A percentile compares a stretch with the other conserved stretches of the same genome.
Conservation (phyloP, 2,113 vertebrate species). For the Crotalus helleri region DNA sequence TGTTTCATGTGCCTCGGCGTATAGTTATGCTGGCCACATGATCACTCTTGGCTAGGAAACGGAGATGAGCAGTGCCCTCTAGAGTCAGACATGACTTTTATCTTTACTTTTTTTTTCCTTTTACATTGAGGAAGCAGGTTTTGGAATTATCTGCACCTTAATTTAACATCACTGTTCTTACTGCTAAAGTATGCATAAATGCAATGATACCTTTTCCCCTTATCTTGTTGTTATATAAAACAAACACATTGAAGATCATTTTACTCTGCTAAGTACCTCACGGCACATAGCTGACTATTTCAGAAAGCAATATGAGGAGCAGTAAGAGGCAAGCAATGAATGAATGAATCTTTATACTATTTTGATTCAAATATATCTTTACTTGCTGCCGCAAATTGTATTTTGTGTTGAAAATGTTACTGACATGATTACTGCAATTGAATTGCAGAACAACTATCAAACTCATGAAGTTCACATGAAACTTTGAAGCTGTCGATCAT, state of each 20-base stretch:
- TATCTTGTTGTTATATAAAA: constrained; percentile 17
- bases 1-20: background rate
- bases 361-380: background rate
- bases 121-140: background rate
- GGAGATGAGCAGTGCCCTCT: background rate
- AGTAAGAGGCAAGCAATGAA: background rate
- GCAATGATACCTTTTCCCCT: background rate
- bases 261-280: constrained; percentile 13
- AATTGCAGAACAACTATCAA: background rate
- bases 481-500: background rate
- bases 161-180: constrained; percentile 7
- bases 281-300: background rate
- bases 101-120: background rate
- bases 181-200: background rate
- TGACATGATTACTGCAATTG: background rate
- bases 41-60: background rate
- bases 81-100: background rate
- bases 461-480: background rate
- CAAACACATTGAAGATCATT: background rate
- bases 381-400: background rate
- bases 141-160: background rate
- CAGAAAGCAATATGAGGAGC: background rate
- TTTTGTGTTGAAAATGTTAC: background rate
- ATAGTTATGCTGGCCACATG: background rate
- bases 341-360: background rate